Conservation (phyloP, 1,140 invertebrate genomes). For the Oscheius sp. region DNA sequence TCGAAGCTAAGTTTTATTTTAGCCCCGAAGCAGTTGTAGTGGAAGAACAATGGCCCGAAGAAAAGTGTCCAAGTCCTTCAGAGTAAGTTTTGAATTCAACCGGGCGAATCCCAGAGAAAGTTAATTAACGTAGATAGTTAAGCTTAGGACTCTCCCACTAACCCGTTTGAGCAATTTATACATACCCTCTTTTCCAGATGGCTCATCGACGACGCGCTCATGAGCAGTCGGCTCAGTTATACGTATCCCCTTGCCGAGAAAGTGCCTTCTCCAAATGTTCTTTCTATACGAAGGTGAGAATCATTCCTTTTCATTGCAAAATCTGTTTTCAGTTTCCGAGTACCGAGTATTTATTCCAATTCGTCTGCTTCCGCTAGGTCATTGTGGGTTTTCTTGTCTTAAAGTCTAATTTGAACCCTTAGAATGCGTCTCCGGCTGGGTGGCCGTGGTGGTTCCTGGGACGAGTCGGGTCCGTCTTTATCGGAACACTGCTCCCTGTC, state of each 20-base stretch:
- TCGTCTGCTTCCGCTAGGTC: slow-evolving; percentile 48
- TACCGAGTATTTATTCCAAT: slow-evolving; percentile 42
- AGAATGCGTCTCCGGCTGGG: slow-evolving; percentile 19
- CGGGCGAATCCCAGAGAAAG: too few species aligned
- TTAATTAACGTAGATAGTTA: too few species aligned
- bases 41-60: not conserved
- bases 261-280: slow-evolving; percentile 15
- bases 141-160: too few species aligned
- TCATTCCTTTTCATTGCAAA: not conserved
- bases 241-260: not conserved
- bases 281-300: slow-evolving; percentile 17
- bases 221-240: not conserved
- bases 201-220: slow-evolving; percentile 16
- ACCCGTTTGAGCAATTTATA: not conserved
- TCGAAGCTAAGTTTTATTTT: not conserved
- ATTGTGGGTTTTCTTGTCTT: slow-evolving; percentile 28
- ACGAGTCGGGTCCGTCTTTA: slow-evolving; percentile 45
- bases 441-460: slow-evolving; percentile 43
- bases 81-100: too few species aligned
- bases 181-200: not conserved
- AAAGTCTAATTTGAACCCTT: not conserved
- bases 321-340: slow-evolving; percentile 3
- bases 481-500: slow-evolving; percentile 51
- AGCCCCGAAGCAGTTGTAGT: not conserved
- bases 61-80: not conserved